A percentile compares a stretch with the other conserved stretches of the same genome.
Evolutionary conservation across 1,140 invertebrate species (phyloP).

Genomic region (Lepidurus arcticus): DNA sequence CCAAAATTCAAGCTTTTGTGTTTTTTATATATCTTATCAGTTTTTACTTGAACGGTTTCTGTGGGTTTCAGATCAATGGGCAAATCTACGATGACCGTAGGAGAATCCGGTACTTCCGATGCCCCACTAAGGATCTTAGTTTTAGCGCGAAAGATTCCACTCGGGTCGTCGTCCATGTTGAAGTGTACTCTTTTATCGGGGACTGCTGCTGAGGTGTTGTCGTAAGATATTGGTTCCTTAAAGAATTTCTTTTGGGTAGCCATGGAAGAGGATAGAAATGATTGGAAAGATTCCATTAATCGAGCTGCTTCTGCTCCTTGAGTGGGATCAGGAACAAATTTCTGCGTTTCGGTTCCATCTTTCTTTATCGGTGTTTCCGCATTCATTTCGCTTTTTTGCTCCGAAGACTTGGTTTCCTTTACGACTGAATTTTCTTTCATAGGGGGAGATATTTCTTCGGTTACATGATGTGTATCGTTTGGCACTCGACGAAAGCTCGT

Average conservation of each 20-base stretch:
- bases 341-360: background rate
- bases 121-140: background rate
- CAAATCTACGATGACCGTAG: background rate
- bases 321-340: background rate
- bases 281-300: background rate
- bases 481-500: background rate
- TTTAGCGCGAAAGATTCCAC: background rate
- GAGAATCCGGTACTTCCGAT: background rate
- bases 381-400: background rate
- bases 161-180: background rate
- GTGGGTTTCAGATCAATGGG: background rate
- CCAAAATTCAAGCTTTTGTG: background rate
- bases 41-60: background rate
- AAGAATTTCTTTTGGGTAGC: background rate
- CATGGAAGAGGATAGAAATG: background rate
- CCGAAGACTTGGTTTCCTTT: background rate
- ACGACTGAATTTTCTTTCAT: background rate
- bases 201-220: background rate
- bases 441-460: background rate
- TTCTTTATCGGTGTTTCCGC: background rate
- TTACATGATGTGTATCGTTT: background rate
- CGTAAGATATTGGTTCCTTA: background rate
- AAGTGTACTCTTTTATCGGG: background rate
- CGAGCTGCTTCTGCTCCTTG: background rate
- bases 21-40: background rate